Conservation (phyloP, 1,140 invertebrate species). For the Bursaphelenchus mucronatus region DNA sequence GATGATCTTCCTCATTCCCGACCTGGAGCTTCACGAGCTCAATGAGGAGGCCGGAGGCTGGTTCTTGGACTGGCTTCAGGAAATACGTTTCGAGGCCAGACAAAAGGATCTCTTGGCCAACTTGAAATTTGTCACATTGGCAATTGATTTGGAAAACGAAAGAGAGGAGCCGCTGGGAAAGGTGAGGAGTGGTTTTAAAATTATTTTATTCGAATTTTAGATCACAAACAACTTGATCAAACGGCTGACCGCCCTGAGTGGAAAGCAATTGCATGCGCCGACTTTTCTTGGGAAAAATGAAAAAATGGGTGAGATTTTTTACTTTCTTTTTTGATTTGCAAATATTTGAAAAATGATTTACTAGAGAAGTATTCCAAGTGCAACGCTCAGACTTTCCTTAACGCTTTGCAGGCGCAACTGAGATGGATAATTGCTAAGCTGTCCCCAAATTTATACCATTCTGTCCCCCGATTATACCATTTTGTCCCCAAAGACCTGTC, state of each 20-base stretch:
- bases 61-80: conserved; percentile 21
- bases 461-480: no score
- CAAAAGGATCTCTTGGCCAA: background rate
- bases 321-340: no score
- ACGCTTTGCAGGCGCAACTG: no score
- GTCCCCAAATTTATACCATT: no score
- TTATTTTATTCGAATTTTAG: background rate
- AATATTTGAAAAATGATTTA: no score
- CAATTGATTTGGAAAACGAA: background rate
- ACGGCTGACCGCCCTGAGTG: conserved; percentile 5
- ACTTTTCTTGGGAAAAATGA: conserved; percentile 17
- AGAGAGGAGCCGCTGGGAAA: conserved; percentile 6
- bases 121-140: background rate
- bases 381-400: no score
- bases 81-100: conserved; percentile 10
- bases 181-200: background rate
- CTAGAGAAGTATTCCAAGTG: no score
- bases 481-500: no score
- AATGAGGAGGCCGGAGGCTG: background rate
- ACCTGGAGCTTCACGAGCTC: background rate
- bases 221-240: conserved; percentile 2
- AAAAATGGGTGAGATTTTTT: conserved; percentile 1
- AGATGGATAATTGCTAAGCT: no score
- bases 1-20: conserved; percentile 8
- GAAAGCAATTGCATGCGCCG: conserved; percentile 3